Evolutionary conservation across 23 tunicate species (phyloP), one percentile per base, ranked within the genome.

Genomic region (Phallusia fumigata): DNA sequence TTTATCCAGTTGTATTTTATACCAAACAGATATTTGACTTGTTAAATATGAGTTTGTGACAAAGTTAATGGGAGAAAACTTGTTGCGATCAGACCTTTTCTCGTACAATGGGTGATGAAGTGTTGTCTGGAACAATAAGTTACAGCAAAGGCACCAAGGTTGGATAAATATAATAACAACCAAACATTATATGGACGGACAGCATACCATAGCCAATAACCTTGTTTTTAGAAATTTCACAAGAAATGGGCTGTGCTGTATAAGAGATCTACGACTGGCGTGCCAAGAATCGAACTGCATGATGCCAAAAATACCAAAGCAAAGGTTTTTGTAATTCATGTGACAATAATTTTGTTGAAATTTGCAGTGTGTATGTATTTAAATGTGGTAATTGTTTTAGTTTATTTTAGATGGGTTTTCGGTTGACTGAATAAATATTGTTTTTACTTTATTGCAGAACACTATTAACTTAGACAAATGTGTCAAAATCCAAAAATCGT

Each of bases 51-150:
- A 21, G 3, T 1, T 58, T 58, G 28, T 58, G 69, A 21, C 28
- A 13, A 58, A 58, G 69, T 58, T 21, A 13, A 58, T 58, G 28
- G 28, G 69, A 58, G 26, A 6, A 13, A 58, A 1, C 13, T 58
- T 51, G 15, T 51, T 51, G n/a, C 18, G 58, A 13, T 13, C 15
- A 51, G 15, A 18, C 18, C 58, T 58, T 24, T 13, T 22, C 28
- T 58, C 15, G 28, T 6, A 58, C 69, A 58, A 58, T 58, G 69
- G 69, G 69, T 58, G 69, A 58, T 58, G 69, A 58, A 58, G 16
- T 58, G 13, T 6, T 13, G 28, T 58, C 69, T 58, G 69, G 69
- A 13, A 58, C 69, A 58, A 58, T 58, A 58, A 58, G 15, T 58
- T 58, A 58, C 16, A 58, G 15, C 69, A 58, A 58, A 16, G 69